Evolutionary conservation across 2,888 invertebrate genomes (phyloP), one percentile per base, ranked within the genome.

Genomic region (Melitaea athalia): DNA sequence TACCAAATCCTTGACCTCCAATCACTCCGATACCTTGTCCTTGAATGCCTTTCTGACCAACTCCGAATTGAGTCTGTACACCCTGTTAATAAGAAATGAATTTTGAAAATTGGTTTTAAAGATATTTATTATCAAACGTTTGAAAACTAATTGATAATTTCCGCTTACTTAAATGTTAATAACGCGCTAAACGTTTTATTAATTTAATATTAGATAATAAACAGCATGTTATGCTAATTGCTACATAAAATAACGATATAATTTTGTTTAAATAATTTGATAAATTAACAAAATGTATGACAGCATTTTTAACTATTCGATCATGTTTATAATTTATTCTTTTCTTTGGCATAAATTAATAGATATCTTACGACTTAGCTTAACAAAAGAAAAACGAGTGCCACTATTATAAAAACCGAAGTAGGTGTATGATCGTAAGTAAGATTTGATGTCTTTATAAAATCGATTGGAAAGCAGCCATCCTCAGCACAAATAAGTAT

Each of bases 21-120:
- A 64, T 60, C 63, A 47, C 64, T 38, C 52, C 59, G 11, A 66
- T 55, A 17, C 66, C 66, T 62, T 67, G 50, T 10, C 50, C 50
- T 50, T 50, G 50, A 4, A 52, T 52, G 15, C 63, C 67, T 63
- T 63, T 67, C 17, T 67, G 63, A 7, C 67, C 67, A 1, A 15
- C 15, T 17, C 67, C 63, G 15, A 57, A 63, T 63, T 67, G 63
- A 12, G 59, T 45, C 12, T 17, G 43, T 3, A n/a, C 12, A n/a
- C 59, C 62, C 63, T 67, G 63, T 63, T 15, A 45, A 45, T 43
- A 53, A 65, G 50, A 59, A 55, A 14, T 17, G 3, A 17, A 24
- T 24, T 8, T 11, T 3, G 7, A 49, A 8, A 50, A 50, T n/a
- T 5, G 0, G 11, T 11, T 12, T 52, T 11, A 52, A 24, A 31